phyloP scores from a whole-genome alignment of 2,113 vertebrate genomes.

The Melanerpes aurifrons region DNA sequence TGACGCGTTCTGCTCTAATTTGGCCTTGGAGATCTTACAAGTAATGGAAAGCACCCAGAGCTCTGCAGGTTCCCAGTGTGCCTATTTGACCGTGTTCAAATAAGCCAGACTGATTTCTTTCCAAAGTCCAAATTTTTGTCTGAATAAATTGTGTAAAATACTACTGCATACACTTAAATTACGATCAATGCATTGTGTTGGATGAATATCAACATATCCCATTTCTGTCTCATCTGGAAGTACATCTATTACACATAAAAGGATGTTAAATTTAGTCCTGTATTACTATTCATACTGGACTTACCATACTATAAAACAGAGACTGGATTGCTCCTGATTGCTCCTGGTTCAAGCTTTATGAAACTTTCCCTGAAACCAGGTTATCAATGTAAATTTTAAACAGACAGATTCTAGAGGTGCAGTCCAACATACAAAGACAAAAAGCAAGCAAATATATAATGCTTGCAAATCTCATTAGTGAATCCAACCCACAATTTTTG shows the following conservation, averaged over 20 bases:
- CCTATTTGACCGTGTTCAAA: background rate
- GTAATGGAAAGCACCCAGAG: background rate
- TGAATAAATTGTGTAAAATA: slow-evolving; percentile 2
- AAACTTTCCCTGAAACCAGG: background rate
- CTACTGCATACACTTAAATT: background rate
- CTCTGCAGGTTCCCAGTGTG: background rate
- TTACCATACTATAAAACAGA: background rate
- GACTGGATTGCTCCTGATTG: background rate
- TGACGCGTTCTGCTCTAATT: background rate
- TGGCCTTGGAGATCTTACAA: slow-evolving; percentile 19
- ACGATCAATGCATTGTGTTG: background rate
- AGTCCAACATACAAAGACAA: background rate
- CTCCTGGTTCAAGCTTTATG: background rate
- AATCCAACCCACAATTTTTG: background rate
- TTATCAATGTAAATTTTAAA: background rate
- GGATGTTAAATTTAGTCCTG: background rate
- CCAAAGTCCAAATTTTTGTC: background rate
- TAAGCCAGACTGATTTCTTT: slow-evolving; percentile 12
- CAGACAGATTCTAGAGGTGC: background rate
- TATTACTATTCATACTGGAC: background rate
- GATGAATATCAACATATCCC: background rate
- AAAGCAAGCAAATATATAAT: background rate
- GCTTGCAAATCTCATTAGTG: background rate
- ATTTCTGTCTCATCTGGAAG: slow-evolving; percentile 28
- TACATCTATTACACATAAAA: background rate